Evolutionary conservation across 2,113 vertebrate species (phyloP).

Genomic region (Cygnus buccinator): DNA sequence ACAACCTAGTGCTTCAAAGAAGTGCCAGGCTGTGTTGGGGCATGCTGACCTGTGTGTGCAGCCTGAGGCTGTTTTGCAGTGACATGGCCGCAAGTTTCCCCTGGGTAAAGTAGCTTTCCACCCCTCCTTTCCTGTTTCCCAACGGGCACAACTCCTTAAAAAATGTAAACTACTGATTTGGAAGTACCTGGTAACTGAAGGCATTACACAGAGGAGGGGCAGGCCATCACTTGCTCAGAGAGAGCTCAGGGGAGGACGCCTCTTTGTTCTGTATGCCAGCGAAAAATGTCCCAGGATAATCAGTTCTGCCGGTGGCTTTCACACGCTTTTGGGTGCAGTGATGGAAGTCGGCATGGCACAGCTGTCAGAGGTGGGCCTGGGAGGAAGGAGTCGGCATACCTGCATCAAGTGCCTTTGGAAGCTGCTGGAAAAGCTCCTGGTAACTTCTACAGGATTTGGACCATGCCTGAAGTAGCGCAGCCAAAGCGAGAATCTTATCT

Average conservation of each 20-base stretch:
- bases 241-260: background rate
- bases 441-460: background rate
- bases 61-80: background rate
- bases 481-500: background rate
- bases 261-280: slow-evolving; percentile 8
- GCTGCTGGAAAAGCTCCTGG: background rate
- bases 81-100: background rate
- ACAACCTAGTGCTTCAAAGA: background rate
- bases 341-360: background rate
- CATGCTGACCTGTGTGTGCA: background rate
- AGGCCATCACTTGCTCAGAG: slow-evolving; percentile 9
- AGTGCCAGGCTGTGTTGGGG: background rate
- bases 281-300: background rate
- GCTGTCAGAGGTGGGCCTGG: background rate
- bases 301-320: slow-evolving; percentile 36
- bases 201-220: background rate
- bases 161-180: background rate
- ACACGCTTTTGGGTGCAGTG: background rate
- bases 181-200: background rate
- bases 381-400: background rate
- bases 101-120: background rate
- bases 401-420: background rate
- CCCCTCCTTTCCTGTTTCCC: background rate
- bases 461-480: background rate
- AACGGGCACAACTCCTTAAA: background rate